Base-by-base conservation (phyloP, 2,888 invertebrate genomes). In the Spicauda simplicius region DNA sequence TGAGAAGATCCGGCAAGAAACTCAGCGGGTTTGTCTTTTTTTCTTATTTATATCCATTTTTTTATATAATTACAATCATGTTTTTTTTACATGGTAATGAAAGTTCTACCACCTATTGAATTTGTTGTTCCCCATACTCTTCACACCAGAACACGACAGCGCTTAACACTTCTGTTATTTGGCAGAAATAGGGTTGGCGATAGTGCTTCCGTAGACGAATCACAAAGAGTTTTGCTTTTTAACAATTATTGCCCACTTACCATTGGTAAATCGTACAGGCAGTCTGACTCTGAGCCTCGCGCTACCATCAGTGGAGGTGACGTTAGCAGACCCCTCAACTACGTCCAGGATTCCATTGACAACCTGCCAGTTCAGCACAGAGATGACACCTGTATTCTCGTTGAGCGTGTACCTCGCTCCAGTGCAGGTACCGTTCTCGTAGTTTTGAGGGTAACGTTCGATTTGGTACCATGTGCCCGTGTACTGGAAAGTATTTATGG, bases 391-490 rank as follows among this genome's bases (percentile, higher is more conserved):
- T 0, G 80, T 77, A 4, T 75, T 74, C 0, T 73, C 74, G 54
- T 85, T 70, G 16, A 82, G 69, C 0, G 77, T 74, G 72, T 88
- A 88, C 8, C 82, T 76, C 0, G 85, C 82, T 0, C 88, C 90
- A 1, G 82, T 77, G 69, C 93, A 92, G 12, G 79, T 74, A 10
- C 84, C 86, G 16, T 54, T 74, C 18, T 80, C 81, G 41, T 79
- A 74, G n/a, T 77, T 71, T 75, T 83, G 80, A 11, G 87, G 86
- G 71, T 91, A 90, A 14, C 84, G 79, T 66, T 86, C 82, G 5
- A 82, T 84, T 63, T 90, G 86, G 76, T 89, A 93, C 93, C 92
- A 93, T 1, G 78, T 85, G 56, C 87, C 90, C 25, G 81, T 79
- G 71, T 87, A 93, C 93, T 90, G 83, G 73, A 68, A 53, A 41